phyloP scores from a whole-genome alignment of 2,888 invertebrate genomes.

The Chymomyza caudatula region DNA sequence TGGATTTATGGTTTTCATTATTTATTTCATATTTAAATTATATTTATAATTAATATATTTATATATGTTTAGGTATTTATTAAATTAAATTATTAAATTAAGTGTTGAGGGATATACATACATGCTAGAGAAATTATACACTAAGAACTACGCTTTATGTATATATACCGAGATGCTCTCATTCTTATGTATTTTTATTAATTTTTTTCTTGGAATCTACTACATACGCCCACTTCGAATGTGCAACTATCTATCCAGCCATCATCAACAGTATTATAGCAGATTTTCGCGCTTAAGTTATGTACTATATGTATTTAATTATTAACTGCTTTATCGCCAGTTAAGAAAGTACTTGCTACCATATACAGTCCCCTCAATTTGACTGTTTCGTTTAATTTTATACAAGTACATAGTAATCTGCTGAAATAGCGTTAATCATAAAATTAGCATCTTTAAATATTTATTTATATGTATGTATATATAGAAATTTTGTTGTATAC shows the following conservation, averaged over 20 bases:
- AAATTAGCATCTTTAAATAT: conserved; percentile 4
- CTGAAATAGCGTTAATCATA: neutral
- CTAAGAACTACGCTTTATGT: conserved; percentile 66
- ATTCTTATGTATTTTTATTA: conserved; percentile 36
- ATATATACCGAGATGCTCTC: conserved; percentile 36
- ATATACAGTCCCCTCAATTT: conserved; percentile 36
- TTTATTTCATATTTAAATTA: conserved; percentile 16
- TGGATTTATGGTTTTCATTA: conserved; percentile 8
- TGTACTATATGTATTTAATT: conserved; percentile 23
- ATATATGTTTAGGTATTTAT: conserved; percentile 10
- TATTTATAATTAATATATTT: conserved; percentile 17
- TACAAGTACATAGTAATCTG: neutral
- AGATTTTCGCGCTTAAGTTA: conserved; percentile 41
- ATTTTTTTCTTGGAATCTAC: conserved; percentile 55
- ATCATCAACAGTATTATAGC: conserved; percentile 54
- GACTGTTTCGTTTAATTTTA: conserved; percentile 19
- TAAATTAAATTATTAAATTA: conserved; percentile 72
- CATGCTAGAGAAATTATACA: conserved; percentile 72
- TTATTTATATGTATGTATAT: conserved; percentile 37
- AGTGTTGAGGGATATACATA: conserved; percentile 72
- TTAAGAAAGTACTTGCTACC: conserved; percentile 32
- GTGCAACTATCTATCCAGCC: neutral
- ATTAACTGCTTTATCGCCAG: conserved; percentile 41
- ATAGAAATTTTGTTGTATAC: conserved; percentile 60
- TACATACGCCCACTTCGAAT: conserved; percentile 41